Conservation (phyloP, 2,888 invertebrate species). For the Parnassius orleans region DNA sequence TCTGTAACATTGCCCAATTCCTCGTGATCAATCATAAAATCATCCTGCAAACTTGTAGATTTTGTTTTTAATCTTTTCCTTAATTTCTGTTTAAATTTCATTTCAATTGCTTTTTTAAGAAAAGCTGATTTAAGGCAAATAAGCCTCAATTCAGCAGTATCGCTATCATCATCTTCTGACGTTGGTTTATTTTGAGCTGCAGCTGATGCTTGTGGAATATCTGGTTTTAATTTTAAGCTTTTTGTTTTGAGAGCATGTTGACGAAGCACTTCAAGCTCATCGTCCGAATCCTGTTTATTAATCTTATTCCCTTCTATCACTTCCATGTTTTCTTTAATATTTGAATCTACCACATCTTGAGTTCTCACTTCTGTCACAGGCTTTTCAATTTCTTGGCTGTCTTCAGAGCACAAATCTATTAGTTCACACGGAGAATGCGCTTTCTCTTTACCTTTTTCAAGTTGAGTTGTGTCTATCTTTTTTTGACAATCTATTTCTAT, state of each 20-base stretch:
- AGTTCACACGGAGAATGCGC: slow-evolving; percentile 35
- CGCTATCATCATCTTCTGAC: slow-evolving; percentile 80
- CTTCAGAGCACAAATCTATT: slow-evolving; percentile 50
- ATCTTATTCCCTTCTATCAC: slow-evolving; percentile 30
- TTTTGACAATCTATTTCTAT: not conserved
- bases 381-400: slow-evolving; percentile 32
- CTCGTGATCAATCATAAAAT: slow-evolving; percentile 44
- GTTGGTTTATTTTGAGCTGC: slow-evolving; percentile 37
- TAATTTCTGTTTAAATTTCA: slow-evolving; percentile 72
- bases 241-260: slow-evolving; percentile 73
- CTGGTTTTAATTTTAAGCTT: slow-evolving; percentile 44
- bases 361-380: slow-evolving; percentile 26
- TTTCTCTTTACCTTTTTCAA: slow-evolving; percentile 25
- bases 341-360: slow-evolving; percentile 42
- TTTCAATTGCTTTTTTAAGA: slow-evolving; percentile 83
- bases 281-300: slow-evolving; percentile 61
- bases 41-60: slow-evolving; percentile 54
- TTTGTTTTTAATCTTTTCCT: slow-evolving; percentile 58
- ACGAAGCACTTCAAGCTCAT: slow-evolving; percentile 69
- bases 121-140: slow-evolving; percentile 86
- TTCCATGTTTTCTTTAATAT: slow-evolving; percentile 31
- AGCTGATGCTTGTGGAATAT: slow-evolving; percentile 29
- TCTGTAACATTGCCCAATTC: slow-evolving; percentile 35
- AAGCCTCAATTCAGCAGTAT: slow-evolving; percentile 82
- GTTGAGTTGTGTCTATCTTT: slow-evolving; percentile 27